These are phyloP conservation scores for Caenorhabditis sulstoni DNA, from an alignment of 2,888 invertebrate genomes.

Conservation along the genomic window DNA sequence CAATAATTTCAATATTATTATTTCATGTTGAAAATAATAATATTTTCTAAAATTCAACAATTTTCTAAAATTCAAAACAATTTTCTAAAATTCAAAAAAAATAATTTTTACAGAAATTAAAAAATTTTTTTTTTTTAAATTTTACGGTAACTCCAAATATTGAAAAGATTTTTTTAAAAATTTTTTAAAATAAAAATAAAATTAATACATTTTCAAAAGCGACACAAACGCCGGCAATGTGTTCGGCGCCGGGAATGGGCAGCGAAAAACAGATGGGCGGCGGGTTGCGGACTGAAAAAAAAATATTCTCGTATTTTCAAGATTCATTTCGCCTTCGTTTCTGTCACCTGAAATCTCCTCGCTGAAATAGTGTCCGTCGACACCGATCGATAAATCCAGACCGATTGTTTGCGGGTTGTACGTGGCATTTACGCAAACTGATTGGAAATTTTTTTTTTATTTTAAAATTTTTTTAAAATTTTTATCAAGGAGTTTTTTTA, in stretches of 20 bases:
- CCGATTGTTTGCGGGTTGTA: slow-evolving; percentile 81
- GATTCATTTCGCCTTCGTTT: neutral
- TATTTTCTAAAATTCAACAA: no score
- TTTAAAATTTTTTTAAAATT: neutral
- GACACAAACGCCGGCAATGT: slow-evolving; percentile 67
- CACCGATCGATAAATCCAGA: slow-evolving; percentile 79
- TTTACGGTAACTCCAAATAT: no score
- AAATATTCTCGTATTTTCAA: neutral
- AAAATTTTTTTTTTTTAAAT: no score
- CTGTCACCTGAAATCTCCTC: slow-evolving; percentile 71
- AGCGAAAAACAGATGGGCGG: slow-evolving; percentile 81
- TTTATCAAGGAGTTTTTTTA: no score
- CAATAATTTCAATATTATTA: no score
- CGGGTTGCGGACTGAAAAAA: slow-evolving; percentile 81
- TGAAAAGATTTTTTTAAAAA: no score
- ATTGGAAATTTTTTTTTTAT: neutral
- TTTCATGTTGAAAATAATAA: no score
- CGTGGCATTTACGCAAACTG: slow-evolving; percentile 81
- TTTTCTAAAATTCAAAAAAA: no score
- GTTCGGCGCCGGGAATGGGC: slow-evolving; percentile 80
- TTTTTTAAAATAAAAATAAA: no score
- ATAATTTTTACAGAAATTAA: no score
- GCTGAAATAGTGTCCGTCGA: slow-evolving; percentile 80
- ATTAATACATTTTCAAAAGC: slow-evolving; percentile 17
- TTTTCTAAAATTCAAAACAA: no score